These are phyloP conservation scores for Solenopsis invicta DNA, from an alignment of 1,140 invertebrate species.

Conservation along the genomic window DNA sequence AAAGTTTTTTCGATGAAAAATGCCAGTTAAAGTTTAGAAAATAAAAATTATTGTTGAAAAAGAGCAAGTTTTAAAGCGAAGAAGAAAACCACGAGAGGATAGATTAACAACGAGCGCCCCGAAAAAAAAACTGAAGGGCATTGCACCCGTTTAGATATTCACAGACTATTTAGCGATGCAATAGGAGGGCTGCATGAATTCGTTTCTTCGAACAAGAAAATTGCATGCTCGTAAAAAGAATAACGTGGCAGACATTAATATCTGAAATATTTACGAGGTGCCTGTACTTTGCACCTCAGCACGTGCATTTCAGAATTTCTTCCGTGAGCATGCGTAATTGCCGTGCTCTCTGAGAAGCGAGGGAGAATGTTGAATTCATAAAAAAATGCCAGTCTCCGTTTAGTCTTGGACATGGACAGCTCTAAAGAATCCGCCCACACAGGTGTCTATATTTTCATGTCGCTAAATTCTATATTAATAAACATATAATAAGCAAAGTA, in stretches of 20 bases:
- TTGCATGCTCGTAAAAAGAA: background rate
- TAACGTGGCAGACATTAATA: background rate
- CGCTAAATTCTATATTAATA: background rate
- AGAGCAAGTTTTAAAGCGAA: background rate
- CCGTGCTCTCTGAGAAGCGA: background rate
- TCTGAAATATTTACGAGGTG: slow-evolving; percentile 40
- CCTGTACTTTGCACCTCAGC: slow-evolving; percentile 3
- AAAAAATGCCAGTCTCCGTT: slow-evolving; percentile 48
- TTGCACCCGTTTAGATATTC: slow-evolving; percentile 39
- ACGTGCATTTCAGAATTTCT: slow-evolving; percentile 45
- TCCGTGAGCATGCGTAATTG: slow-evolving; percentile 48
- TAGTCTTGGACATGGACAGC: slow-evolving; percentile 13
- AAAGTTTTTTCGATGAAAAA: background rate
- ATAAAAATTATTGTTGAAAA: slow-evolving; percentile 39
- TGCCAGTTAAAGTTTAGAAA: background rate
- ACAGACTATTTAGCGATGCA: slow-evolving; percentile 21
- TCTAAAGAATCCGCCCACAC: slow-evolving; percentile 8
- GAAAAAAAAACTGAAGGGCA: background rate
- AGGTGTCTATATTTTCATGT: slow-evolving; percentile 33
- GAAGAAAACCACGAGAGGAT: background rate
- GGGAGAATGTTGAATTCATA: slow-evolving; percentile 21
- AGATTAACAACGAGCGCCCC: slow-evolving; percentile 24
- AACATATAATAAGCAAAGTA: background rate
- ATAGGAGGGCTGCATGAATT: slow-evolving; percentile 3
- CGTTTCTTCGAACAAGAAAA: slow-evolving; percentile 23